These are phyloP conservation scores for Ptychadena robeensis DNA, from an alignment of 2,797 vertebrate genomes.

Conservation along the genomic window DNA sequence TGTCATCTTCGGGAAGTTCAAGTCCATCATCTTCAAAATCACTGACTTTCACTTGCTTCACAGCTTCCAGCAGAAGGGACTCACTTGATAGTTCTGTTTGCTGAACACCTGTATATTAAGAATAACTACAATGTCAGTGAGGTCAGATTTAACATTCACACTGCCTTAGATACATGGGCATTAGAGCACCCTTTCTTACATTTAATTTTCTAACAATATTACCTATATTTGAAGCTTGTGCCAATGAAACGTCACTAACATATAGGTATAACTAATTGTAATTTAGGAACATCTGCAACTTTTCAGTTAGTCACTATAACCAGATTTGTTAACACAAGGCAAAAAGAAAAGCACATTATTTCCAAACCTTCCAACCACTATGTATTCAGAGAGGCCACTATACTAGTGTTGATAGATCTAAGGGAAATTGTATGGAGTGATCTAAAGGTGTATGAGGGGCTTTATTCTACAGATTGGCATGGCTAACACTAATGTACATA, in stretches of 20 bases:
- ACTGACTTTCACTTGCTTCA: constrained; percentile 95
- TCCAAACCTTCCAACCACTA: no score
- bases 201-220: no score
- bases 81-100: constrained; percentile 83
- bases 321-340: not conserved
- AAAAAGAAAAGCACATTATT: not conserved
- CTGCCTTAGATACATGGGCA: no score
- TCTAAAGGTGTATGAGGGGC: no score
- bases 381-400: no score
- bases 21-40: constrained; percentile 93
- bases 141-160: not conserved
- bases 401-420: no score
- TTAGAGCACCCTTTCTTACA: no score
- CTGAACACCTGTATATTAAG: constrained; percentile 79
- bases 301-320: not conserved
- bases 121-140: not conserved
- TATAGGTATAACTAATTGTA: not conserved
- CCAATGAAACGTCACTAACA: no score
- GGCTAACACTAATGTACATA: no score
- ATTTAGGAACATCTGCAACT: not conserved
- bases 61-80: constrained; percentile 90
- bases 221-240: no score
- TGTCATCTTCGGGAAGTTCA: constrained; percentile 91
- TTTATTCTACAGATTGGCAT: no score
- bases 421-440: no score